Base-by-base conservation (phyloP, 2,113 vertebrate species). In the Chamaetylas fuelleborni region DNA sequence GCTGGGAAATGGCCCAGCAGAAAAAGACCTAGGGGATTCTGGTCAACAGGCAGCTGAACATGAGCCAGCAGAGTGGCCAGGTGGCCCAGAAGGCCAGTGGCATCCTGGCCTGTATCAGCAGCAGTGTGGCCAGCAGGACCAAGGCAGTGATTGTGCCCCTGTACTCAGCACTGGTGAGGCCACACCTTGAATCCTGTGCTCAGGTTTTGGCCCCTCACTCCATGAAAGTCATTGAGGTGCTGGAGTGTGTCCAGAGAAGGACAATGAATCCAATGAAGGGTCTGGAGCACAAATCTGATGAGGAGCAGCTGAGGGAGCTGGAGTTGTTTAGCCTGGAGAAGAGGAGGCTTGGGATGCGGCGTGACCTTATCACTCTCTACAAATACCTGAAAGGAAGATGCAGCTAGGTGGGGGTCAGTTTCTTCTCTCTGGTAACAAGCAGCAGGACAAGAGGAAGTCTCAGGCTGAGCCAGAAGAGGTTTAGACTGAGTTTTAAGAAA, bases 131-230 rank as follows among this genome's bases (percentile, higher is more conserved):
- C 60, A 48, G 13, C 8, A 67, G 65, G 19, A 7, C 4, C 14
- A n/a, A 51, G 15, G 11, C 19, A 71, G 8, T 3, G 33, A 33
- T 45, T 11, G 2, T 25, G 2, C 19, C 7, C 19, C 7, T 40
- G 20, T 19, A 47, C 11, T 47, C 8, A 2, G 40, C 38, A 26
- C n/a, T 31, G 3, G 0, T 65, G 38, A 51, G 17, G 66, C 14
- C 14, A 5, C 5, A 40, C 14, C 5, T 58, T 0, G 0, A 79
- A 47, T 40, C 4, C 11, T 23, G 10, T 11, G 14, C 7, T 53
- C 51, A 19, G 10, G 25, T 60, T 47, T 73, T 29, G 51, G 3
- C 12, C 10, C 2, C 10, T 66, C n/a, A 17, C 20, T 23, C 9
- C 17, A 14, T 16, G 25, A 53, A 66, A n/a, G 28, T 29, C 33